Percentiles rank a stretch among this genome's conserved stretches.
Evolutionary conservation across 2,888 invertebrate species (phyloP).

Genomic region (Chymomyza amoena): DNA sequence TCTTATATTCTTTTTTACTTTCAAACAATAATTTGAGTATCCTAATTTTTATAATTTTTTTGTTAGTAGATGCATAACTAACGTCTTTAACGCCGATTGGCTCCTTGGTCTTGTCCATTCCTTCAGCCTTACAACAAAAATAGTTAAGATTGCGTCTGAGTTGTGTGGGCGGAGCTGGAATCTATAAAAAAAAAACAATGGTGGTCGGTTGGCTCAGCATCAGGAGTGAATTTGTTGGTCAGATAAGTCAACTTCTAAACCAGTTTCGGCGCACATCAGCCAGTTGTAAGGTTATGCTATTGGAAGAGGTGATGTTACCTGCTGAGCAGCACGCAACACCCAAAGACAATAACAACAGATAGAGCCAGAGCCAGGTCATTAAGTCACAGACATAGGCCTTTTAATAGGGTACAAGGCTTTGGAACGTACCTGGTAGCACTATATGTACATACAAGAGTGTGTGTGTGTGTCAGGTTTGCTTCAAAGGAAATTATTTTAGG

Average conservation of each 20-base stretch:
- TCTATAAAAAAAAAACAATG: slow-evolving; percentile 15
- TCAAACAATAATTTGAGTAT: too few species aligned
- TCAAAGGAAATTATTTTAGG: too few species aligned
- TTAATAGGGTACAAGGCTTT: slow-evolving; percentile 36
- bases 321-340: slow-evolving; percentile 12
- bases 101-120: too few species aligned
- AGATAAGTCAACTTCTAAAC: slow-evolving; percentile 53
- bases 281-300: slow-evolving; percentile 49
- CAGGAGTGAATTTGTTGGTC: slow-evolving; percentile 9
- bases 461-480: too few species aligned
- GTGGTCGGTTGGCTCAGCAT: slow-evolving; percentile 4
- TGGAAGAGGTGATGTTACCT: slow-evolving; percentile 39
- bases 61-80: too few species aligned
- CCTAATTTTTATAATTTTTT: too few species aligned
- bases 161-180: slow-evolving; percentile 16
- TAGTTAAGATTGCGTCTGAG: not conserved
- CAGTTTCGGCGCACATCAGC: slow-evolving; percentile 41
- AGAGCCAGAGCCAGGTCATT: slow-evolving; percentile 34
- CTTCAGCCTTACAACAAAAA: not conserved
- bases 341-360: slow-evolving; percentile 1
- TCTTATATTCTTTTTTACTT: too few species aligned
- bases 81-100: too few species aligned
- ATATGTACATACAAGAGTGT: slow-evolving; percentile 11
- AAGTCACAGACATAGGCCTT: slow-evolving; percentile 43
- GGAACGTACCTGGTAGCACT: not conserved